A percentile compares a stretch with the other conserved stretches of the same genome.
phyloP scores from a whole-genome alignment of 2,113 vertebrate species.

The Nestor notabilis region DNA sequence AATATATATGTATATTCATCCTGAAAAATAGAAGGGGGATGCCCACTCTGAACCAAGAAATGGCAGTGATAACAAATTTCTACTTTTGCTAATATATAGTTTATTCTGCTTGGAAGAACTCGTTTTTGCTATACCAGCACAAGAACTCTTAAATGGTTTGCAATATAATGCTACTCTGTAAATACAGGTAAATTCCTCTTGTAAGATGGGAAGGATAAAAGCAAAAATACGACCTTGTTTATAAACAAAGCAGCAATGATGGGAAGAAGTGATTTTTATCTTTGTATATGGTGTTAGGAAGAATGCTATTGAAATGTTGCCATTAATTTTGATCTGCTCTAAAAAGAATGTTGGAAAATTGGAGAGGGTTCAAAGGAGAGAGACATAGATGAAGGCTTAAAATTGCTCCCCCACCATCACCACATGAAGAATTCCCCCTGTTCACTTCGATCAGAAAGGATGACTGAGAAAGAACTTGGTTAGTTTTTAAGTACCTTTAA shows the following conservation, averaged over 20 bases:
- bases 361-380: not conserved
- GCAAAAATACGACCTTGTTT: not conserved
- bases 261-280: not conserved
- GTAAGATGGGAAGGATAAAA: not conserved
- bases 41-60: not conserved
- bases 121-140: not conserved
- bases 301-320: not conserved
- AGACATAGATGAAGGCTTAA: not conserved
- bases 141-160: not conserved
- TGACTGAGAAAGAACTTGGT: not conserved
- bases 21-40: not conserved
- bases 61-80: not conserved
- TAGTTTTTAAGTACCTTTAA: slow-evolving; percentile 13
- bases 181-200: not conserved
- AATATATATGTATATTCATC: not conserved
- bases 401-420: not conserved
- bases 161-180: not conserved
- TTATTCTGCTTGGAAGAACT: not conserved
- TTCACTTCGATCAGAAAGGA: not conserved
- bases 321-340: not conserved
- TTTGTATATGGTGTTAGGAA: not conserved
- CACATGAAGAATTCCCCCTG: slow-evolving; percentile 20
- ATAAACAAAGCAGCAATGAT: not conserved
- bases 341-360: slow-evolving; percentile 25
- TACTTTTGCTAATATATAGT: not conserved